Evolutionary conservation across 37 sponge, comb jelly and placozoan genomes (phyloP).

Genomic region (Chondrosia reniformis): DNA sequence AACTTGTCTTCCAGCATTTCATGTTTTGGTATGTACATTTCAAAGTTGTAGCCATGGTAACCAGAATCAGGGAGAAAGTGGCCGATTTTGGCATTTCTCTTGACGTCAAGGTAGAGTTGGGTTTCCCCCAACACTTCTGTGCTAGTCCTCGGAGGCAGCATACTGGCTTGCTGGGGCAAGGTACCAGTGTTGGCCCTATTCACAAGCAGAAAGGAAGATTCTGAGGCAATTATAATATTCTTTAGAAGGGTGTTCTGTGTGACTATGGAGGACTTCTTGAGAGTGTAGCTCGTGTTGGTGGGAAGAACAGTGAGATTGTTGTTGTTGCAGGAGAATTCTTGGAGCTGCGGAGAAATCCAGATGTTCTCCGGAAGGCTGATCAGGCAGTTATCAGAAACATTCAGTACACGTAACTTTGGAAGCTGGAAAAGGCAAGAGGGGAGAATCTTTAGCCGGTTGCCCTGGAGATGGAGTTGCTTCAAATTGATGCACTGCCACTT

Average conservation of each 20-base stretch:
- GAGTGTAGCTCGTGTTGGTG: constrained; percentile 34
- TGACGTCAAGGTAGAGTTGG: background rate
- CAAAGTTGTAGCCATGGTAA: background rate
- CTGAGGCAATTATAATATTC: background rate
- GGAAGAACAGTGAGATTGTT: constrained; percentile 57
- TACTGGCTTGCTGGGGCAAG: no score
- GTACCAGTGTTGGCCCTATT: background rate
- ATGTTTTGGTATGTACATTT: background rate
- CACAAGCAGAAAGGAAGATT: background rate
- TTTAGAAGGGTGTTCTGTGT: background rate
- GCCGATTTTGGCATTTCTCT: no score
- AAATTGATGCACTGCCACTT: constrained; percentile 42
- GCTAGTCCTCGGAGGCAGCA: no score
- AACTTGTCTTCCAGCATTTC: constrained; percentile 51
- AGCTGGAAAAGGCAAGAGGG: constrained; percentile 66
- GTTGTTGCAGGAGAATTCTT: constrained; percentile 33
- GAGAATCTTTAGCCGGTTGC: constrained; percentile 26
- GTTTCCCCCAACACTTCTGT: no score
- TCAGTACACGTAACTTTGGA: constrained; percentile 41
- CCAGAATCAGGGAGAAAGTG: background rate
- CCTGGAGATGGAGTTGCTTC: constrained; percentile 17
- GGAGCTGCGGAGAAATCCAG: constrained; percentile 76
- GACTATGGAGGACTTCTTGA: background rate
- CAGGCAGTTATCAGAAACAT: constrained; percentile 55
- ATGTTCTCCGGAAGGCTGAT: constrained; percentile 41